These are phyloP conservation scores for Nettapus auritus DNA, from an alignment of 2,113 vertebrate genomes.

Conservation along the genomic window DNA sequence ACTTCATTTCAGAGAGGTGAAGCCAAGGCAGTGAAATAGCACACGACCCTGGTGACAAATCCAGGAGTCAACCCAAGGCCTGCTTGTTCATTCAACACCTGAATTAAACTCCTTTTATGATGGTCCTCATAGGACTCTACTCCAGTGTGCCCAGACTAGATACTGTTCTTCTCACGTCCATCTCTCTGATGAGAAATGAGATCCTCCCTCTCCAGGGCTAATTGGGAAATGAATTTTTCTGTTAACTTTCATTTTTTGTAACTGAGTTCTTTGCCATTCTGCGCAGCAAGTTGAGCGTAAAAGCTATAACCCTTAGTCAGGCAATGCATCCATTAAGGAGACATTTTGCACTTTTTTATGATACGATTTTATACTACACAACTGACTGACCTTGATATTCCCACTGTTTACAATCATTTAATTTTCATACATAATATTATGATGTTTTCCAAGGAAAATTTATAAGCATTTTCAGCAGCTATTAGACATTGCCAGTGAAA, in stretches of 20 bases:
- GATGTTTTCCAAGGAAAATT: constrained; percentile 18
- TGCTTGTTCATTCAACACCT: not conserved
- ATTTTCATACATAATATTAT: not conserved
- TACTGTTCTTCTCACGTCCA: not conserved
- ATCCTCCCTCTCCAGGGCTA: not conserved
- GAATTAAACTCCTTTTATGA: not conserved
- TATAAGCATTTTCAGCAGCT: constrained; percentile 1
- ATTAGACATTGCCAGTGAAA: constrained; percentile 32
- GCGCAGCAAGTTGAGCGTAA: not conserved
- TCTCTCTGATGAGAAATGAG: not conserved
- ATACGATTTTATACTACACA: not conserved
- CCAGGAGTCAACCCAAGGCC: not conserved
- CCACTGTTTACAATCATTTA: not conserved
- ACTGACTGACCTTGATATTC: not conserved
- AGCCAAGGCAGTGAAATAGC: not conserved
- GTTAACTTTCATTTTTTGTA: not conserved
- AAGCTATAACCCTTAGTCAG: not conserved
- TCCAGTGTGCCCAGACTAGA: not conserved
- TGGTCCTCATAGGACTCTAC: not conserved
- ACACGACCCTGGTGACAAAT: not conserved
- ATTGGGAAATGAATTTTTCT: not conserved
- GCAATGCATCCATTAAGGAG: not conserved
- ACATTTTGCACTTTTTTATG: not conserved
- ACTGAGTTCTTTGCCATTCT: not conserved
- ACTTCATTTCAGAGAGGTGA: not conserved